phyloP scores from a whole-genome alignment of 2,113 vertebrate species.

The Rallus limicola region DNA sequence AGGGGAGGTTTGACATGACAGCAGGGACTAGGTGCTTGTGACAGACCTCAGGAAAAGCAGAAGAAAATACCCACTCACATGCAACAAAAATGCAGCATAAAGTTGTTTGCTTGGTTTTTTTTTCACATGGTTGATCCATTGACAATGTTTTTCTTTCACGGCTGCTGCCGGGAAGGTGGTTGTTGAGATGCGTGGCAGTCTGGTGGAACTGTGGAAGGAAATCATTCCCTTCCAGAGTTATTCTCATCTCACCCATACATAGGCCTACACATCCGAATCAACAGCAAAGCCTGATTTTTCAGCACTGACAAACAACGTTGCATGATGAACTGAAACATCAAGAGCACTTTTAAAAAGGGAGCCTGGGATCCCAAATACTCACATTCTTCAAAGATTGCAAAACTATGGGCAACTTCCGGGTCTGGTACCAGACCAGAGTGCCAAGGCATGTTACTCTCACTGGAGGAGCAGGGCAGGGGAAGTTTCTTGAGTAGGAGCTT shows the following conservation, averaged over 20 bases:
- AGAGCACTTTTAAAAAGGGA: not conserved
- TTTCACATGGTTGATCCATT: not conserved
- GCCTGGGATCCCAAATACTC: not conserved
- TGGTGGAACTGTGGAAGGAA: not conserved
- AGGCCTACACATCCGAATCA: not conserved
- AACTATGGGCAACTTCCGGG: not conserved
- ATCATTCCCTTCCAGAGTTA: not conserved
- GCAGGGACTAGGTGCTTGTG: not conserved
- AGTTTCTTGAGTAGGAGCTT: not conserved
- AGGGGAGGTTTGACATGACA: not conserved
- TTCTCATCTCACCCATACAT: fast-evolving
- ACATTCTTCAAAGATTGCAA: not conserved
- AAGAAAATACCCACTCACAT: not conserved
- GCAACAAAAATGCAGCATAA: not conserved
- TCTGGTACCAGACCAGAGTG: not conserved
- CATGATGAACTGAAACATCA: not conserved
- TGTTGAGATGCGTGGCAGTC: not conserved
- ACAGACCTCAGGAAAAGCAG: not conserved
- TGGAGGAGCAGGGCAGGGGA: not conserved
- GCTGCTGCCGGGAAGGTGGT: not conserved
- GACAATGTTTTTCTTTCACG: not conserved
- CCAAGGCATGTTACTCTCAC: not conserved
- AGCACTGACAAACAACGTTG: not conserved
- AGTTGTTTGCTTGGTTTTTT: fast-evolving
- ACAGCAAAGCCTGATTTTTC: not conserved